Percentiles rank a stretch among this genome's conserved stretches.
Evolutionary conservation across 2,888 invertebrate genomes (phyloP).

Genomic region (Lagria hirta): DNA sequence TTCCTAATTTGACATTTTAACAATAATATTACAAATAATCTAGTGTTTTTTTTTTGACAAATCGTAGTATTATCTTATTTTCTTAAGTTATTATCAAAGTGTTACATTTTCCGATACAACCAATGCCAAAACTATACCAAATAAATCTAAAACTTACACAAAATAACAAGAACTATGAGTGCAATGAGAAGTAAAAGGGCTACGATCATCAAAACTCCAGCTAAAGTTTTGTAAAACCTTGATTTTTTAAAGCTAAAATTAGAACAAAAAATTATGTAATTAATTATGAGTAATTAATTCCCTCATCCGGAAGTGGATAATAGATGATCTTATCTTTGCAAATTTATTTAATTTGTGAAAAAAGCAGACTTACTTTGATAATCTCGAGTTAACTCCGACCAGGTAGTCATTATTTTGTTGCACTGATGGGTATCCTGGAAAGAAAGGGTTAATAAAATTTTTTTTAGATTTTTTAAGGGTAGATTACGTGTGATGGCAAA

Average conservation of each 20-base stretch:
- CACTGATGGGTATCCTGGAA: slow-evolving; percentile 43
- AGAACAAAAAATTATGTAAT: no score
- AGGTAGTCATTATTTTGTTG: slow-evolving; percentile 50
- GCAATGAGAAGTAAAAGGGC: slow-evolving; percentile 49
- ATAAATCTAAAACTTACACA: slow-evolving; percentile 42
- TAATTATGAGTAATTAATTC: no score
- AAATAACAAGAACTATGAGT: slow-evolving; percentile 32
- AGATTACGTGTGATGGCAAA: slow-evolving; percentile 33
- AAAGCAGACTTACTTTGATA: slow-evolving; percentile 36
- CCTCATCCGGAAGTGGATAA: no score
- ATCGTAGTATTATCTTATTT: no score
- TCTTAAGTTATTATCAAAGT: no score
- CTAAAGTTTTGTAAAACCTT: slow-evolving; percentile 60
- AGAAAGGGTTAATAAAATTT: slow-evolving; percentile 19
- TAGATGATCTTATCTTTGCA: no score
- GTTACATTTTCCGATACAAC: no score
- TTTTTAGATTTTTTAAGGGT: slow-evolving; percentile 1
- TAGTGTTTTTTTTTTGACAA: no score
- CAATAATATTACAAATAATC: no score
- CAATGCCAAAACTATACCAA: no score
- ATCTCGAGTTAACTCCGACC: slow-evolving; percentile 39
- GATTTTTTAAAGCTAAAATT: slow-evolving; percentile 64
- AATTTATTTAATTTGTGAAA: no score
- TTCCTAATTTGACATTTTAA: no score
- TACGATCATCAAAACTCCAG: slow-evolving; percentile 56